These are phyloP conservation scores for Sander vitreus DNA, from an alignment of 2,113 vertebrate genomes.

Conservation along the genomic window DNA sequence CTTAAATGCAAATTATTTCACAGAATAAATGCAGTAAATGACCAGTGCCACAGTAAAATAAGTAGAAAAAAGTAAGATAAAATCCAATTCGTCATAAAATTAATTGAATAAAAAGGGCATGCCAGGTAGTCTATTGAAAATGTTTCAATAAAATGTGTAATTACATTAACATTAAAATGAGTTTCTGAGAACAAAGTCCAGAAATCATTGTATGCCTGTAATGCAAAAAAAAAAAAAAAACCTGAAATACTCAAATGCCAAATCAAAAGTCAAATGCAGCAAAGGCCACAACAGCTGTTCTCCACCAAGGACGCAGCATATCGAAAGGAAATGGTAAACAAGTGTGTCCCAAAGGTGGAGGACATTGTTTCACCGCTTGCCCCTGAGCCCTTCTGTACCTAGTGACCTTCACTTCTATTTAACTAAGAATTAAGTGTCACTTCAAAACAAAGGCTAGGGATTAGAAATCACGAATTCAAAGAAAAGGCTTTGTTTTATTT, in stretches of 20 bases:
- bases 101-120: background rate
- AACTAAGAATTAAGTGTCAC: background rate
- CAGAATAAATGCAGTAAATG: background rate
- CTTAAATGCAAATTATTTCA: background rate
- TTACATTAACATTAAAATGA: constrained; percentile 13
- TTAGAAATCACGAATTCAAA: background rate
- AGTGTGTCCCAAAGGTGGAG: background rate
- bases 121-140: background rate
- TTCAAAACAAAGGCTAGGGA: background rate
- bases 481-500: background rate
- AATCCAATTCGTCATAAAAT: background rate
- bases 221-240: background rate
- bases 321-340: background rate
- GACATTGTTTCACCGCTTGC: background rate
- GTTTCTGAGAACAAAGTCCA: background rate
- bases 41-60: background rate
- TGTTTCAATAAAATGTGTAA: background rate
- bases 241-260: constrained; percentile 22
- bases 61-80: background rate
- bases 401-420: background rate
- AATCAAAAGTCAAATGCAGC: constrained; percentile 24
- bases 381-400: background rate
- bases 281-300: background rate
- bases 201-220: background rate
- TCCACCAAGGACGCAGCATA: background rate